phyloP scores from a whole-genome alignment of 2,888 invertebrate species.

The Hemicrepidius hirtus region DNA sequence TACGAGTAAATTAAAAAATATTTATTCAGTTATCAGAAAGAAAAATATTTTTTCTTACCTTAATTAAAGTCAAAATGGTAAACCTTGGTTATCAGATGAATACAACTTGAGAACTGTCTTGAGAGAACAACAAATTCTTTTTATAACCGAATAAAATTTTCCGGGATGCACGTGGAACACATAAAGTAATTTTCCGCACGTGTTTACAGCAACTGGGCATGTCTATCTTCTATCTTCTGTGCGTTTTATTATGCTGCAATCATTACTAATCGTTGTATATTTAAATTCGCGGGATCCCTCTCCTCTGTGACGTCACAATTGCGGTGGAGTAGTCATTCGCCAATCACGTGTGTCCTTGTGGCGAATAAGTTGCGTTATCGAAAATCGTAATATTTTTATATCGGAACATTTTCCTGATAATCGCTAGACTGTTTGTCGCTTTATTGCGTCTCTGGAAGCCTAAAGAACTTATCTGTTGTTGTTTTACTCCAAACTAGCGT shows the following conservation, averaged over 20 bases:
- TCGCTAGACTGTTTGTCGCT: slow-evolving; percentile 17
- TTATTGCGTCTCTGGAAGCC: neutral
- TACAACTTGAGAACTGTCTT: no score
- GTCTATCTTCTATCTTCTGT: no score
- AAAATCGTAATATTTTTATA: no score
- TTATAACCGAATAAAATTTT: neutral
- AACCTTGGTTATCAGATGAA: no score
- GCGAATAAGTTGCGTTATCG: neutral
- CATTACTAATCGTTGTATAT: neutral
- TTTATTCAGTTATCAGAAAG: no score
- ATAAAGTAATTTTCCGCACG: slow-evolving; percentile 1
- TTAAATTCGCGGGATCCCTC: slow-evolving; percentile 48
- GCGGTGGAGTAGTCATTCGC: slow-evolving; percentile 31
- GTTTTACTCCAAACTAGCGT: no score
- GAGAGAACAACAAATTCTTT: no score
- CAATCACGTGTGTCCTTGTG: slow-evolving; percentile 44
- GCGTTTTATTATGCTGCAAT: slow-evolving; percentile 6
- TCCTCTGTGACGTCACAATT: slow-evolving; percentile 37
- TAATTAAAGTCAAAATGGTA: no score
- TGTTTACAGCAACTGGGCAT: neutral
- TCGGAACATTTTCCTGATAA: slow-evolving; percentile 9
- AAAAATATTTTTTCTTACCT: no score
- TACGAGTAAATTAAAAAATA: no score
- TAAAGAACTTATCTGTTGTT: no score
- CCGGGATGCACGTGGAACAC: slow-evolving; percentile 2